Evolutionary conservation across 2,113 vertebrate species (phyloP), one percentile per base, ranked within the genome.

Genomic region (Chinchilla lanigera): DNA sequence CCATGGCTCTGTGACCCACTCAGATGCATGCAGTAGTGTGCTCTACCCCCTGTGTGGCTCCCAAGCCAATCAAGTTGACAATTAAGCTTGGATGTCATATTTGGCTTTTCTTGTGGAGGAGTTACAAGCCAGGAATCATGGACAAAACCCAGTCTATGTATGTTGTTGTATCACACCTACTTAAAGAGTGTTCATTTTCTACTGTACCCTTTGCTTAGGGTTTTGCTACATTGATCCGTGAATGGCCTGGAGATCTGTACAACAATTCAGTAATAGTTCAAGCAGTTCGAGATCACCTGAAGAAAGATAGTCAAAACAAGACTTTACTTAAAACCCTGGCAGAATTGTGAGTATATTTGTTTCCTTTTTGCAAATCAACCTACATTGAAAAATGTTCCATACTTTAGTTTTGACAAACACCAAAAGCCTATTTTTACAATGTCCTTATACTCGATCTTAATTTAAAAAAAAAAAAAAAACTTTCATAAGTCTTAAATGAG

Each of bases 181-280:
- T 95, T 90, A 90, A 94, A 96, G 94, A 81, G 35, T 50, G 6
- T 97, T 95, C 78, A 97, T 94, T 94, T 96, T 97, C 95, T 96
- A 20, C 71, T 93, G 19, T 60, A 38, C 86, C 89, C 5, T 95
- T 91, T 35, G 84, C 7, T 96, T 97, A 99, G 99, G 99, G 99
- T 63, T 99, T 99, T 98, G 99, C 99, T 97, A 99, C 98, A 7
- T 98, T 99, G 96, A 99, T 99, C 98, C 99, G 99, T 67, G 99
- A 99, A 94, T 99, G 99, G 99, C 99, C 99, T 1, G 99, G 99
- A 98, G 99, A 99, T 98, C 99, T 99, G 54, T 99, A 99, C 97
- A 99, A 99, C 96, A 99, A 99, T 98, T 99, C 99, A 94, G 99
- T 99, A 92, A 99, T 99, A 35, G 99, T 99, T 95, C 99, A 99